Evolutionary conservation across 2,797 vertebrate species (phyloP).

Genomic region (Pseudocheirus occidentalis): DNA sequence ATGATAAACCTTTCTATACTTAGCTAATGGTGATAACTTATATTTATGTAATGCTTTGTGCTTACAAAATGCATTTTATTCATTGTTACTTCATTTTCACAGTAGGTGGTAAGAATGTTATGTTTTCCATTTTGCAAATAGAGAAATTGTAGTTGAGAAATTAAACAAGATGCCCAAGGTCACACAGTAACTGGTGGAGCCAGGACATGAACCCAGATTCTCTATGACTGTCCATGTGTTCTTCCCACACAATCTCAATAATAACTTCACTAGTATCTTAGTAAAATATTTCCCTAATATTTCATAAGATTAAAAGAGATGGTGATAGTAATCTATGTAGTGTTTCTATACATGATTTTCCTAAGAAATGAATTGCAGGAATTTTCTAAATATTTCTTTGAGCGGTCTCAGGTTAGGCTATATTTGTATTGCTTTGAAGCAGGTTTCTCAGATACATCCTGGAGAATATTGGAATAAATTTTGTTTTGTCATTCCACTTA

Average conservation of each 20-base stretch:
- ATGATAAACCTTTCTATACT: neutral
- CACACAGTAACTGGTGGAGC: neutral
- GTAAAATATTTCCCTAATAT: neutral
- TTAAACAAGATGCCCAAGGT: neutral
- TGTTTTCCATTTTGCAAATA: neutral
- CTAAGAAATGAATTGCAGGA: neutral
- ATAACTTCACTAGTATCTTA: neutral
- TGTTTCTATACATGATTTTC: neutral
- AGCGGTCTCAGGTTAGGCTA: neutral
- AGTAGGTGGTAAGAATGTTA: neutral
- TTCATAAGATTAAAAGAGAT: neutral
- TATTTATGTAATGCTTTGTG: neutral
- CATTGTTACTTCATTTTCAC: neutral
- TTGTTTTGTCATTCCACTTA: slow-evolving; percentile 7
- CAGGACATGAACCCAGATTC: neutral
- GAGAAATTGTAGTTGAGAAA: neutral
- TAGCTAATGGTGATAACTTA: neutral
- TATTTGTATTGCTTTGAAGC: neutral
- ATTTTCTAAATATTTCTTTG: neutral
- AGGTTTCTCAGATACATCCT: neutral
- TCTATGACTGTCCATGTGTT: neutral
- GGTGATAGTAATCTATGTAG: neutral
- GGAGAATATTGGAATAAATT: slow-evolving; percentile 8
- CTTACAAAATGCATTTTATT: neutral
- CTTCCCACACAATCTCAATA: neutral